These are phyloP conservation scores for Theretra japonica DNA, from an alignment of 2,888 invertebrate genomes.

Conservation along the genomic window DNA sequence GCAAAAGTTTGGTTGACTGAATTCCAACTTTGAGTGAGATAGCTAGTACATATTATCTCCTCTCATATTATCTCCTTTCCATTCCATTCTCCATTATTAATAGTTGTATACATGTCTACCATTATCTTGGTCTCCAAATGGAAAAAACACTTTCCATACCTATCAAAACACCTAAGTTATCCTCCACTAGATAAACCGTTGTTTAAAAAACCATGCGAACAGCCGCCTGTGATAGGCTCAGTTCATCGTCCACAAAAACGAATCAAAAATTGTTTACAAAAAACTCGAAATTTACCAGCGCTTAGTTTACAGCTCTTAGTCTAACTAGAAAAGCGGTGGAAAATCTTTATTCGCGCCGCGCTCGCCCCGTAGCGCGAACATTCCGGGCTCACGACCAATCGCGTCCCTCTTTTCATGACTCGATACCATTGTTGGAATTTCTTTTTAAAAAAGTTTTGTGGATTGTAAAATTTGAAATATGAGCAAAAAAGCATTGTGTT, in stretches of 20 bases:
- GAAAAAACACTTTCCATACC: no score
- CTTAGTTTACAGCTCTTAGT: conserved; percentile 23
- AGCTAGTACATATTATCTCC: no score
- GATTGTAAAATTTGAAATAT: conserved; percentile 26
- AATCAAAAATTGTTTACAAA: neutral
- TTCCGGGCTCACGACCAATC: conserved; percentile 59
- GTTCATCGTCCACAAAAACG: neutral
- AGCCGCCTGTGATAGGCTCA: no score
- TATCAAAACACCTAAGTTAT: no score
- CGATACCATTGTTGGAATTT: conserved; percentile 53
- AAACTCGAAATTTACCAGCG: neutral
- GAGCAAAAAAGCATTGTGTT: conserved; percentile 13
- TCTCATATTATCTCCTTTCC: no score
- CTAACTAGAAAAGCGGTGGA: conserved; percentile 37
- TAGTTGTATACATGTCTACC: no score
- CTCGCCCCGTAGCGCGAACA: conserved; percentile 54
- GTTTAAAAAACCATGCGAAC: no score
- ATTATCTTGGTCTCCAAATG: no score
- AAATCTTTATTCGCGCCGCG: conserved; percentile 55
- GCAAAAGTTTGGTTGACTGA: no score
- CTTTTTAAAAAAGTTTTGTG: conserved; percentile 51
- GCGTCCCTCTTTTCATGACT: conserved; percentile 57
- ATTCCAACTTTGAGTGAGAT: no score
- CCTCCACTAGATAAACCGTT: no score
- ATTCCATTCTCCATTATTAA: no score